Evolutionary conservation across 2,888 invertebrate species (phyloP).

Genomic region (Eulithis testata): DNA sequence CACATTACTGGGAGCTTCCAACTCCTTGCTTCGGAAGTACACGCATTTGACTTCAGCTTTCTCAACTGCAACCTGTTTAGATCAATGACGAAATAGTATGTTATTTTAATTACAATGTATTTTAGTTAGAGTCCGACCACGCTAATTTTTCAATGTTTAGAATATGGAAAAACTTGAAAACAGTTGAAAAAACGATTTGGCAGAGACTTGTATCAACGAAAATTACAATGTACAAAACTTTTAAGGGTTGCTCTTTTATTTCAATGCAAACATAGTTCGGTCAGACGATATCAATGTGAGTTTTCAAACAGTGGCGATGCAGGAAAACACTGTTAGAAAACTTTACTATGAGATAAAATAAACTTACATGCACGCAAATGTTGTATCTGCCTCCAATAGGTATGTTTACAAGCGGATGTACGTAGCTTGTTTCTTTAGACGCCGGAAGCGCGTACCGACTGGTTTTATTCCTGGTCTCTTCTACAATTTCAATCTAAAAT

Average conservation of each 20-base stretch:
- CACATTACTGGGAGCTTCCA: slow-evolving; percentile 87
- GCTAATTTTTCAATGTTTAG: no score
- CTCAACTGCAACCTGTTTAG: slow-evolving; percentile 57
- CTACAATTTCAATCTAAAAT: slow-evolving; percentile 68
- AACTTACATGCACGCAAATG: slow-evolving; percentile 73
- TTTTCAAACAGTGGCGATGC: no score
- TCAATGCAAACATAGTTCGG: no score
- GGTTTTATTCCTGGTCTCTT: slow-evolving; percentile 59
- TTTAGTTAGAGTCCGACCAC: no score
- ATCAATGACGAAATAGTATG: not conserved
- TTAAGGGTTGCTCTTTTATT: no score
- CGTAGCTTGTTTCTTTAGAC: slow-evolving; percentile 74
- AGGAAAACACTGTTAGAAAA: no score
- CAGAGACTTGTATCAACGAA: no score
- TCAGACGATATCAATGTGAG: no score
- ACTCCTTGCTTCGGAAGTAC: slow-evolving; percentile 74
- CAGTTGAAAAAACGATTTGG: no score
- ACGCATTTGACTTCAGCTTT: slow-evolving; percentile 70
- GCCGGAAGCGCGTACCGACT: slow-evolving; percentile 78
- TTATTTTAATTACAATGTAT: not conserved
- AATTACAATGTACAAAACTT: no score
- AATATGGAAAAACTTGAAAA: no score
- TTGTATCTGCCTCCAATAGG: slow-evolving; percentile 82
- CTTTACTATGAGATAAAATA: not conserved
- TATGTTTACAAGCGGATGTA: slow-evolving; percentile 81